Conservation (phyloP, 1,140 invertebrate genomes). For the Caenorhabditis briggsae region DNA sequence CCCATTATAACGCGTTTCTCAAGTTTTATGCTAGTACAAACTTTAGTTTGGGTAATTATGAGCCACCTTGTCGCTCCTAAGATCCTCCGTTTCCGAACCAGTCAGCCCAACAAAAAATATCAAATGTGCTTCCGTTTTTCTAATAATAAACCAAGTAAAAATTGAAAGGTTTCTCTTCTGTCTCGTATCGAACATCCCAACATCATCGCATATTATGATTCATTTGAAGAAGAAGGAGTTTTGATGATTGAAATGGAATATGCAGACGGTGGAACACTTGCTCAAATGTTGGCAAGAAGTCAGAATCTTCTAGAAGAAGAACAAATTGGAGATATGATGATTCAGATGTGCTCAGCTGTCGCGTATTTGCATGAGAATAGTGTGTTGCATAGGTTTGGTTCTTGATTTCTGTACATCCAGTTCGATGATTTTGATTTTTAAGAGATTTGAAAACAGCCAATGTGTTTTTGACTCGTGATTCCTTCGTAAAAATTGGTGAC, state of each 20-base stretch:
- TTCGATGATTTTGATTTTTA: conserved; percentile 60
- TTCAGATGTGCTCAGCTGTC: conserved; percentile 84
- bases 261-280: conserved; percentile 84
- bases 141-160: neutral
- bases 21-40: too few species aligned
- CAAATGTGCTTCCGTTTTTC: conserved; percentile 3
- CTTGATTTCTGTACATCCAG: neutral
- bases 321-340: conserved; percentile 83
- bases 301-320: conserved; percentile 81
- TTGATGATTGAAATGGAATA: conserved; percentile 88
- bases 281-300: conserved; percentile 82
- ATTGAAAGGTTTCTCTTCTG: conserved; percentile 81
- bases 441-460: conserved; percentile 87
- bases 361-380: conserved; percentile 84
- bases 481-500: conserved; percentile 81
- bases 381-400: conserved; percentile 83
- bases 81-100: neutral
- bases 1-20: too few species aligned
- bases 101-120: neutral
- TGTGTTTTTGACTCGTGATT: conserved; percentile 83
- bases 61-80: too few species aligned
- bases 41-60: too few species aligned
- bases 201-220: conserved; percentile 85
- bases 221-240: conserved; percentile 84
- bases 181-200: conserved; percentile 85